phyloP scores from a whole-genome alignment of 2,888 invertebrate species.

The Cenopis cana region DNA sequence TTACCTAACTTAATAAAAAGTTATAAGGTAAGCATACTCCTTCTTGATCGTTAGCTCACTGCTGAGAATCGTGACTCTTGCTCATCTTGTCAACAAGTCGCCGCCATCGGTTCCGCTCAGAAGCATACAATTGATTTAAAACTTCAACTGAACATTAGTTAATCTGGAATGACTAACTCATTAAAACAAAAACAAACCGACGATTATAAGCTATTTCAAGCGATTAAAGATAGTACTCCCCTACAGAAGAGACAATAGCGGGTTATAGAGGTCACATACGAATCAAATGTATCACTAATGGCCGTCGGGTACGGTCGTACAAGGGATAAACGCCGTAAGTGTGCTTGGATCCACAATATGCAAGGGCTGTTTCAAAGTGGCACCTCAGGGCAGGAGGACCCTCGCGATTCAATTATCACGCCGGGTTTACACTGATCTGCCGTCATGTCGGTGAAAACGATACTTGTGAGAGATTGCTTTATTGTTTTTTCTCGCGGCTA shows the following conservation, averaged over 20 bases:
- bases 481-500: slow-evolving; percentile 85
- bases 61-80: too few species aligned
- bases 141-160: background rate
- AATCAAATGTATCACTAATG: slow-evolving; percentile 80
- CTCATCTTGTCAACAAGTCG: too few species aligned
- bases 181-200: slow-evolving; percentile 18
- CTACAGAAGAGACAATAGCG: slow-evolving; percentile 55
- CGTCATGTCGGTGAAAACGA: slow-evolving; percentile 77
- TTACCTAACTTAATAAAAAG: too few species aligned
- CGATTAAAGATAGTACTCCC: slow-evolving; percentile 45
- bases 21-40: too few species aligned
- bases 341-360: slow-evolving; percentile 4
- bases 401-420: slow-evolving; percentile 82
- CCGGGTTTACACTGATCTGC: slow-evolving; percentile 74
- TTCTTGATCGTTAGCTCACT: too few species aligned
- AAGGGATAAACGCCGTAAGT: slow-evolving; percentile 16
- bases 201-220: slow-evolving; percentile 36
- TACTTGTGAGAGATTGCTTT: slow-evolving; percentile 85
- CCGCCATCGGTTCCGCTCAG: too few species aligned
- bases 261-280: slow-evolving; percentile 67
- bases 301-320: slow-evolving; percentile 51
- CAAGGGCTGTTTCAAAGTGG: slow-evolving; percentile 51
- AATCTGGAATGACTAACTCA: background rate
- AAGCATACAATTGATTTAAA: background rate
- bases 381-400: slow-evolving; percentile 55